Base-by-base conservation (phyloP, 35 echinoderm and acorn worm species). In the Anneissia japonica region DNA sequence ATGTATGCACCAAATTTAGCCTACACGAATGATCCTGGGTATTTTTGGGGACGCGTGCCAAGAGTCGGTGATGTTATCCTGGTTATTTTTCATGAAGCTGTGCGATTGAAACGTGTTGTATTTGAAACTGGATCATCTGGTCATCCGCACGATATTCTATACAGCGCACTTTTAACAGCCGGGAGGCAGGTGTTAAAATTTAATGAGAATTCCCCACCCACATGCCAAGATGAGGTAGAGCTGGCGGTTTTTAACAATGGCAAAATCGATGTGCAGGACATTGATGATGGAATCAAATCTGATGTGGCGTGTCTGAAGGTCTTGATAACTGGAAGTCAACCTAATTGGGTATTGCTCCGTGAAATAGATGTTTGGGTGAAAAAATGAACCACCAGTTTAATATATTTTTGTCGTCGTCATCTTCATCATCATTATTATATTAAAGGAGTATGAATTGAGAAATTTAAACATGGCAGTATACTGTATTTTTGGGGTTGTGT, bases 21-120 rank as follows among this genome's bases (percentile, higher is more conserved):
- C 10, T 99, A 99, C 80, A 99, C 85, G 37, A 51, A 79, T 19
- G 82, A 99, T 9, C 96, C 96, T 0, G 96, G 96, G 2, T 99
- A 91, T 77, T 99, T 99, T 74, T 99, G 96, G 96, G 96, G 88
- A 13, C 84, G 84, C n/a, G 78, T 86, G 26, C 92, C 92, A 31
- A 86, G 76, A 31, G 82, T 81, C 0, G 87, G 89, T 10, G 88
- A 94, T 23, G 75, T 72, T 73, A 82, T 90, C 21, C 56, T 91
- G 33, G 80, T 99, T 75, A 87, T 91, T 19, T 99, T 99, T 40
- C 79, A 99, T 19, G 29, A 37, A 33, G 86, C 96, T 13, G 84
- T 82, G 4, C 72, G 51, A 28, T 34, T 99, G 10, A 79, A 75
- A 19, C 88, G 92, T 4, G 85, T 99, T 6, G 82, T 90, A 11